Evolutionary conservation across 2,888 invertebrate species (phyloP).

Genomic region (Epicampocera succincta): DNA sequence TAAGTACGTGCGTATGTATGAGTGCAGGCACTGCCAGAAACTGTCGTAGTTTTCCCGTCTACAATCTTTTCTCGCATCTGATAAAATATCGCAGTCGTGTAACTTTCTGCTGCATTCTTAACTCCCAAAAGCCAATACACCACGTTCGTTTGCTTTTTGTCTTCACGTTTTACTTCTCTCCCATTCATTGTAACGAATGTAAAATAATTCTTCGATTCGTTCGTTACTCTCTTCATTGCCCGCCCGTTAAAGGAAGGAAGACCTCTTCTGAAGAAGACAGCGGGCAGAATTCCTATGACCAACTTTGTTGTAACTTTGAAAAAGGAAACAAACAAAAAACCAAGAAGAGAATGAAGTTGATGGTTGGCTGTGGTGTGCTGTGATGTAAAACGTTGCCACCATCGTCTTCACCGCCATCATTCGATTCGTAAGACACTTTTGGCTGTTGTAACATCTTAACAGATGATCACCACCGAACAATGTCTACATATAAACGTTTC

Average conservation of each 20-base stretch:
- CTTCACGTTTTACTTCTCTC: not conserved
- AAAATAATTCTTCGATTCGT: conserved; percentile 58
- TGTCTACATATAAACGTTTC: conserved; percentile 40
- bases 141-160: not conserved
- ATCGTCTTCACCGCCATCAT: not conserved
- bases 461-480: conserved; percentile 26
- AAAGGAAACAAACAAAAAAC: not conserved
- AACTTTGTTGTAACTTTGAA: conserved; percentile 28
- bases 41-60: conserved; percentile 20
- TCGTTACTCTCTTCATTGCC: conserved; percentile 59
- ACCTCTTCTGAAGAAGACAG: conserved; percentile 12
- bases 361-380: conserved; percentile 19
- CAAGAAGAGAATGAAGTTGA: conserved; percentile 30
- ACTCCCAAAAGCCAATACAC: conserved; percentile 30
- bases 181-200: conserved; percentile 51
- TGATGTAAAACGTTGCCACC: conserved; percentile 32
- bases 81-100: conserved; percentile 37
- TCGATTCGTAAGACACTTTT: conserved; percentile 29
- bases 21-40: conserved; percentile 10
- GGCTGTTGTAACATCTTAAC: conserved; percentile 14
- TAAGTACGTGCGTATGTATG: not conserved
- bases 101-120: conserved; percentile 35
- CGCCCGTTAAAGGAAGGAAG: conserved; percentile 15
- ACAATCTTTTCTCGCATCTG: conserved; percentile 54
- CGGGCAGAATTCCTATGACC: conserved; percentile 40